Percentiles rank a stretch among this genome's conserved stretches.
phyloP scores from a whole-genome alignment of 2,888 invertebrate species.

The Mesopsocus fuscifrons region DNA sequence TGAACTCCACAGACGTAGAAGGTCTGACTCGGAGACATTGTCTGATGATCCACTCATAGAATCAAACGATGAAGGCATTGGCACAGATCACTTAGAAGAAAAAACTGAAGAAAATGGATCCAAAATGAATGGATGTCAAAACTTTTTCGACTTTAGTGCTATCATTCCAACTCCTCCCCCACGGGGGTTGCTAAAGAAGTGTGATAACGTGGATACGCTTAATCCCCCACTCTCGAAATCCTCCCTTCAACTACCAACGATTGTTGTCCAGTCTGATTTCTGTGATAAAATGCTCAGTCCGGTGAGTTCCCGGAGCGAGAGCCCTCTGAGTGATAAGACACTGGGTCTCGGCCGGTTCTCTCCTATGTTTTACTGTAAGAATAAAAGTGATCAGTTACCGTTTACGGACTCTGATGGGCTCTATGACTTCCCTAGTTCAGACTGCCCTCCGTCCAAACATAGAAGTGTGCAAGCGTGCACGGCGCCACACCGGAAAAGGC shows the following conservation, averaged over 20 bases:
- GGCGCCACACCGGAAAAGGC: conserved; percentile 34
- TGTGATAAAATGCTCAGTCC: conserved; percentile 43
- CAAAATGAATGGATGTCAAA: neutral
- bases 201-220: conserved; percentile 32
- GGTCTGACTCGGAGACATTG: conserved; percentile 54
- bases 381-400: conserved; percentile 35
- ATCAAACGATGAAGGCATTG: conserved; percentile 60
- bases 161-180: conserved; percentile 23
- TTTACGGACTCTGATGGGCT: conserved; percentile 64
- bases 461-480: conserved; percentile 28
- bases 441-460: conserved; percentile 33
- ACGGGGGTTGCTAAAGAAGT: conserved; percentile 34
- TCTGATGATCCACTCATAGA: conserved; percentile 51
- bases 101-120: conserved; percentile 51
- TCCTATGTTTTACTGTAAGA: conserved; percentile 48
- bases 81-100: conserved; percentile 48
- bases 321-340: conserved; percentile 54
- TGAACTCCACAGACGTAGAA: conserved; percentile 34
- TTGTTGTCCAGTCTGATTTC: conserved; percentile 33
- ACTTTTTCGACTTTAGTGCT: conserved; percentile 3
- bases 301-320: conserved; percentile 59
- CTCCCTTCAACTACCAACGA: conserved; percentile 38
- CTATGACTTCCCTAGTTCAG: conserved; percentile 62
- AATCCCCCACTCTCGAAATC: conserved; percentile 28
- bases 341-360: conserved; percentile 43